Conservation (phyloP, 2,888 invertebrate species). For the Lamellibrachia satsuma region DNA sequence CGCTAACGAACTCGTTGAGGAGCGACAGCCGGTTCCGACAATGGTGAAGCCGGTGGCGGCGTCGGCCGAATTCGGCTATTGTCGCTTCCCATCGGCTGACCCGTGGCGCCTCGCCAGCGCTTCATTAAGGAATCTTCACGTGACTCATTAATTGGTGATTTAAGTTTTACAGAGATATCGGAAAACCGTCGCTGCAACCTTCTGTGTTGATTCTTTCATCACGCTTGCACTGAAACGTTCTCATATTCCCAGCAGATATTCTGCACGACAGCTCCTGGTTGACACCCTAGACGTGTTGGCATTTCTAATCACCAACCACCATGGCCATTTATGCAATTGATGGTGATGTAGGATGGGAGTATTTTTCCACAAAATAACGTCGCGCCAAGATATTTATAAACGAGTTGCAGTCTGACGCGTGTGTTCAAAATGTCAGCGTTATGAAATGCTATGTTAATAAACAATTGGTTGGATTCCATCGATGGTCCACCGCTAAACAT, state of each 20-base stretch:
- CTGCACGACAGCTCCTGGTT: background rate
- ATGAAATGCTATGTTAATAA: too few relatives aligned
- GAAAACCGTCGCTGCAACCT: background rate
- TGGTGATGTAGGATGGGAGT: background rate
- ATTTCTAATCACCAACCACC: background rate
- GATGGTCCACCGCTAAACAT: too few relatives aligned
- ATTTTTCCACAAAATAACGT: background rate
- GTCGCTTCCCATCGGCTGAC: background rate
- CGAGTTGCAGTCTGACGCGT: background rate
- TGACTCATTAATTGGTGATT: slow-evolving; percentile 9
- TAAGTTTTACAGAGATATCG: background rate
- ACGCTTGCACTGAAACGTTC: background rate
- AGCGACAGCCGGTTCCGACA: background rate
- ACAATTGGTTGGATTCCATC: too few relatives aligned
- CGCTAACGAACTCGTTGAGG: background rate
- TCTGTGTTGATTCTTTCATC: background rate
- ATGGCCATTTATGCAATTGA: background rate
- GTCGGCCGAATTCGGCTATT: background rate
- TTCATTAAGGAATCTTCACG: background rate
- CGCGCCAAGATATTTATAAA: background rate
- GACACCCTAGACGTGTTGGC: background rate
- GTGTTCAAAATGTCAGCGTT: background rate
- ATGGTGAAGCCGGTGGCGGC: background rate
- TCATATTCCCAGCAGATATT: background rate
- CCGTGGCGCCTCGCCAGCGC: background rate